Evolutionary conservation across 2,888 invertebrate species (phyloP), one percentile per base, ranked within the genome.

Genomic region (Melanchra persicariae): DNA sequence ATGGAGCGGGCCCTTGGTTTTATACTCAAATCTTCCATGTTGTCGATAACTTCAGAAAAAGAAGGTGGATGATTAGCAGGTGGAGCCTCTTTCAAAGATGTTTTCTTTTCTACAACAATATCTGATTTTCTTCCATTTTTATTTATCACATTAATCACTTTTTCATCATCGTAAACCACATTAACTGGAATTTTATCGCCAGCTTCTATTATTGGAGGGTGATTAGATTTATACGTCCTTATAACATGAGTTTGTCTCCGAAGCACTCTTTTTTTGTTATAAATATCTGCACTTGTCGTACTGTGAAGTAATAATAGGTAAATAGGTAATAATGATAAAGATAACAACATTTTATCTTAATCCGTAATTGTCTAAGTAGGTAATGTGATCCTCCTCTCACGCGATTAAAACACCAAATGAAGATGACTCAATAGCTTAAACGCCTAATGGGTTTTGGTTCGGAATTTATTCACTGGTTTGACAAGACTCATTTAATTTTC

Each of bases 381-480:
- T 54, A 70, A 70, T 67, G 88, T 88, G 90, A 88, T 91, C 89
- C 85, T 88, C 79, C 88, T 87, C 89, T 77, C 73, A 87, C 91
- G 86, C 92, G 91, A 82, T 89, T 91, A 80, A 88, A 87, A 86
- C 83, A 85, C 87, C 87, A 90, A 85, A 92, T 94, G 92, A 91
- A 89, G 88, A 91, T 90, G 91, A 92, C 82, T 92, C 90, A 91
- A 87, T 85, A 84, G 73, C 65, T 72, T 84, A 85, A 40, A 84
- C 82, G 82, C 81, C 84, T 88, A 87, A 89, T 74, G 73, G 74
- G 87, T 90, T 87, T 89, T 87, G 0, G 89, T 88, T 88, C 83
- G 83, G 88, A 90, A 88, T 90, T 84, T 89, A 90, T 89, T 87
- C 87, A 93, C 93, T 89, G 85, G 93, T 93, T 91, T 88, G 92